A percentile compares a stretch with the other conserved stretches of the same genome.
phyloP scores from a whole-genome alignment of 1,140 invertebrate species.

The Drosophila lowei region DNA sequence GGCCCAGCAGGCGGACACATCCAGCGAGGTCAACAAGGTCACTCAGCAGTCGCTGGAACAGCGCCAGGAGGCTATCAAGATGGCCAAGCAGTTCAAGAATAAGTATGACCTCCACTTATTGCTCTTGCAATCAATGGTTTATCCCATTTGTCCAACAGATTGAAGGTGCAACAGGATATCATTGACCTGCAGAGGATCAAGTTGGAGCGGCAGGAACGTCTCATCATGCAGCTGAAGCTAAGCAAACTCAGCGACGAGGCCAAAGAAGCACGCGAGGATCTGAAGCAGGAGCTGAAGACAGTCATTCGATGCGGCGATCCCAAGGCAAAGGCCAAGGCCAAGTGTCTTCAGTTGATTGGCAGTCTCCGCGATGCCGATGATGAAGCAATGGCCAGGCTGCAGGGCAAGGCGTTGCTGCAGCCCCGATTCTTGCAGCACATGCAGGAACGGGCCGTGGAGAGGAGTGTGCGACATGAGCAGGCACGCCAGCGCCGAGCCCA shows the following conservation, averaged over 20 bases:
- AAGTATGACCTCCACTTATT: constrained; percentile 33
- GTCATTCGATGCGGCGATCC: constrained; percentile 85
- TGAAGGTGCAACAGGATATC: constrained; percentile 86
- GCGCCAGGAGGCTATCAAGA: constrained; percentile 47
- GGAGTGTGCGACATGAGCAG: constrained; percentile 86
- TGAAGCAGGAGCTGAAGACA: constrained; percentile 85
- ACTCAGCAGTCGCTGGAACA: constrained; percentile 42
- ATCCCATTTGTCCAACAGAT: constrained; percentile 70
- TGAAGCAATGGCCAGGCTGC: constrained; percentile 78
- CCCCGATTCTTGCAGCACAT: constrained; percentile 87
- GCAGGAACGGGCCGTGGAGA: constrained; percentile 86
- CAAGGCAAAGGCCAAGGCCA: constrained; percentile 85
- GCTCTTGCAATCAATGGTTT: no score
- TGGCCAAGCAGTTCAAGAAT: constrained; percentile 77
- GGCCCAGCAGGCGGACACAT: not conserved
- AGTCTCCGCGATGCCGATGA: constrained; percentile 79
- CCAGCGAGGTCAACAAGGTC: constrained; percentile 18
- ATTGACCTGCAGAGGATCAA: constrained; percentile 86
- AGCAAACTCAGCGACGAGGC: constrained; percentile 86
- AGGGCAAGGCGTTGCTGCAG: constrained; percentile 85
- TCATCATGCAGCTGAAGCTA: constrained; percentile 87
- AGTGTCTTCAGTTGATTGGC: constrained; percentile 84
- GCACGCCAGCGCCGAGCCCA: constrained; percentile 85
- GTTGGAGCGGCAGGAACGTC: constrained; percentile 86
- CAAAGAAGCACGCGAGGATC: constrained; percentile 84